phyloP scores from a whole-genome alignment of 2,113 vertebrate genomes.

The Thunnus thynnus region DNA sequence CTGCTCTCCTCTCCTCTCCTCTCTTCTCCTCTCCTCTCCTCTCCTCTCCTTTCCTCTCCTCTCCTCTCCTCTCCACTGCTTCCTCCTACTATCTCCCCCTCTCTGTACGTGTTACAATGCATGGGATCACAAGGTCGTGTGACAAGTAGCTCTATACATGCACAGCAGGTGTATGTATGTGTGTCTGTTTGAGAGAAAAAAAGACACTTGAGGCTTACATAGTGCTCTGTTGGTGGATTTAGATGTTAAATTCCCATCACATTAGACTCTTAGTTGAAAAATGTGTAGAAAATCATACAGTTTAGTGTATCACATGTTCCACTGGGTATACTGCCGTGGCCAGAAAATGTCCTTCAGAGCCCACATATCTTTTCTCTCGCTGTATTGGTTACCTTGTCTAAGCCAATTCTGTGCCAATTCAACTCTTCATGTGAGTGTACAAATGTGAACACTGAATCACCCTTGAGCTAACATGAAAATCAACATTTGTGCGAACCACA shows the following conservation, averaged over 20 bases:
- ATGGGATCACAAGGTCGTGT: conserved; percentile 75
- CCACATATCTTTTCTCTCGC: neutral
- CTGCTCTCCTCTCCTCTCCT: too few species aligned
- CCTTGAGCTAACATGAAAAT: neutral
- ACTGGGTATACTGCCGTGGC: neutral
- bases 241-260: neutral
- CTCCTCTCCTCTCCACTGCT: too few species aligned
- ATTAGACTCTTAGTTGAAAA: neutral
- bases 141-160: conserved; percentile 68
- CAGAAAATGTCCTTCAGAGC: neutral
- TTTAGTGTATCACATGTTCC: neutral
- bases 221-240: neutral
- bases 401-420: too few species aligned
- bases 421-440: neutral
- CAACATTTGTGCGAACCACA: too few species aligned
- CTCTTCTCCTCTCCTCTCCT: conserved; percentile 24
- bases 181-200: conserved; percentile 25
- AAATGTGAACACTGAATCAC: neutral
- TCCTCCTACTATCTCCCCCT: neutral
- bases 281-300: neutral
- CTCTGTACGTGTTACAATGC: conserved; percentile 33
- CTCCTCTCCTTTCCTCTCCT: neutral
- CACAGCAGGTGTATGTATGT: conserved; percentile 42
- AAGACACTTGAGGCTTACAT: conserved; percentile 3
- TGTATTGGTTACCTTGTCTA: neutral